Evolutionary conservation across 2,888 invertebrate genomes (phyloP).

Genomic region (Asteroscopus sphinx): DNA sequence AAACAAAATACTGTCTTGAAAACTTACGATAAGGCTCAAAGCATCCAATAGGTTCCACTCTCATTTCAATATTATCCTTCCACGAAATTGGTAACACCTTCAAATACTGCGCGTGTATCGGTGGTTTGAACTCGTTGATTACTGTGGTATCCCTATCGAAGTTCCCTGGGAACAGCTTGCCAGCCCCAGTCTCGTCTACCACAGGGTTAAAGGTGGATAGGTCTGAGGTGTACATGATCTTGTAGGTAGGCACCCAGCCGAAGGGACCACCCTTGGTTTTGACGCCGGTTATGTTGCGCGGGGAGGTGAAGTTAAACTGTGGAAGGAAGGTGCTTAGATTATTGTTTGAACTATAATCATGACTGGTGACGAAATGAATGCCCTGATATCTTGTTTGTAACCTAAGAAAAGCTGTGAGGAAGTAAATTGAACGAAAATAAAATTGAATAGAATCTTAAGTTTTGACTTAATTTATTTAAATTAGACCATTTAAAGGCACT

Average conservation of each 20-base stretch:
- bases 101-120: conserved; percentile 92
- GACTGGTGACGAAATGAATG: no score
- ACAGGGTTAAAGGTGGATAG: conserved; percentile 93
- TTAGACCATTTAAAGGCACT: no score
- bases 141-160: conserved; percentile 91
- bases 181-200: conserved; percentile 87
- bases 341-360: no score
- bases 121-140: conserved; percentile 92
- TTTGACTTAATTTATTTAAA: no score
- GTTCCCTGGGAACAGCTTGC: conserved; percentile 92
- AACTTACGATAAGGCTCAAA: conserved; percentile 91
- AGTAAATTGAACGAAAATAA: no score
- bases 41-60: conserved; percentile 94
- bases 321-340: no score
- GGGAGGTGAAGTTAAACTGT: conserved; percentile 94
- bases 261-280: conserved; percentile 92
- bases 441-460: no score
- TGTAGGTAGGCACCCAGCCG: conserved; percentile 94
- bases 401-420: no score
- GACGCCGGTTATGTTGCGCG: conserved; percentile 94
- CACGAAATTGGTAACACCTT: conserved; percentile 93
- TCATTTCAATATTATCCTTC: conserved; percentile 93
- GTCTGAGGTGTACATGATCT: conserved; percentile 93
- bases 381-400: no score
- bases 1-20: no score